Evolutionary conservation across 2,888 invertebrate genomes (phyloP), one percentile per base, ranked within the genome.

Genomic region (Sarcophaga variegata): DNA sequence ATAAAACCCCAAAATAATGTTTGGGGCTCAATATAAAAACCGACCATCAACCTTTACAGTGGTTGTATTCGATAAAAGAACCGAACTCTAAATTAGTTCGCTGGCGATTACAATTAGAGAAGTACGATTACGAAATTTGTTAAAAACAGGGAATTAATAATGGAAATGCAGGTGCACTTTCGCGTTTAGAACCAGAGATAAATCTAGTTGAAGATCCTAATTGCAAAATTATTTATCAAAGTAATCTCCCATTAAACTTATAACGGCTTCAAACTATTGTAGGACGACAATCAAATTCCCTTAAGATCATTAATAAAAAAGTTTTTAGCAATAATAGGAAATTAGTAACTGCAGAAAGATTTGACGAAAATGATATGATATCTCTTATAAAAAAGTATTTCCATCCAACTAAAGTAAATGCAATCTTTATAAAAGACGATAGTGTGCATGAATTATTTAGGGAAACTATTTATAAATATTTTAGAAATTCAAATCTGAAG

Each of bases 121-220:
- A 37, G 37, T 37, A 37, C 37, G 37, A 37, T 37, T 37, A 37
- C 37, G 37, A 62, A 62, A 62, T 62, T 62, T n/a, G 10, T 62
- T 62, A n/a, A 5, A 62, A 62, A 47, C 67, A 17, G 6, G 45
- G 45, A 5, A 47, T 67, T 45, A 47, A 45, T 17, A 67, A 67
- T 37, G 67, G 45, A 37, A 85, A 85, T 37, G 85, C 85, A 11
- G 74, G 81, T 60, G 81, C 81, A 45, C 54, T 86, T 37, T 86
- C 81, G 3, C n/a, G 85, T 6, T 78, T 86, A 22, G 69, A 83
- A 62, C 74, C 17, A 1, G 59, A 75, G 76, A n/a, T 69, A 69
- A 69, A 69, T 69, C 47, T 64, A 25, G 25, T 64, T 25, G 25
- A 49, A 49, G 0, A 49, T 11, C 49, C 14, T 14, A 11, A 49